A percentile compares a stretch with the other conserved stretches of the same genome.
Conservation (phyloP, 2,888 invertebrate genomes). For the Drosophila neotestacea region DNA sequence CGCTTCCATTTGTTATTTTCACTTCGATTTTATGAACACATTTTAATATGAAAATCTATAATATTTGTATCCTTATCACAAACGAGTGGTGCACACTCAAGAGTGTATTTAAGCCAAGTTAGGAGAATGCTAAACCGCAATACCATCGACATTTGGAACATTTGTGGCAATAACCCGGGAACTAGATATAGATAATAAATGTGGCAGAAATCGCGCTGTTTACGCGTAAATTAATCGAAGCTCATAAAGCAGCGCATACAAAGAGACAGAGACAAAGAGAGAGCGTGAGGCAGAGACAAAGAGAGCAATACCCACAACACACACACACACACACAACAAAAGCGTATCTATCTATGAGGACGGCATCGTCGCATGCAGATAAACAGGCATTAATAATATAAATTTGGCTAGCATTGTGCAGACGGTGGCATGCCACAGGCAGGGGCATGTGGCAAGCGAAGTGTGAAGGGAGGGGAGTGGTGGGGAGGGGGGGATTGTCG, state of each 20-base stretch:
- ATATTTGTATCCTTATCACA: background rate
- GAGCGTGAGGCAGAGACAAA: slow-evolving; percentile 1
- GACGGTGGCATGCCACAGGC: slow-evolving; percentile 18
- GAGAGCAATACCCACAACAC: slow-evolving; percentile 10
- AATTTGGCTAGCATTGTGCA: slow-evolving; percentile 59
- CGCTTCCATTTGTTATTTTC: too few relatives aligned
- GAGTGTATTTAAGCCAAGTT: background rate
- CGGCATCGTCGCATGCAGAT: slow-evolving; percentile 69
- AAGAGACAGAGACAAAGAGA: slow-evolving; percentile 45
- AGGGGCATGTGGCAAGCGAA: background rate
- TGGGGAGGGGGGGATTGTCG: background rate
- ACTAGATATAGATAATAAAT: slow-evolving; percentile 20
- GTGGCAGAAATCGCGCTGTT: slow-evolving; percentile 44
- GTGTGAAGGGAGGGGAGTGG: background rate
- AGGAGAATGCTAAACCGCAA: background rate
- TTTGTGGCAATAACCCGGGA: slow-evolving; percentile 1
- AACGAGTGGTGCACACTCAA: background rate
- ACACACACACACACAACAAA: background rate
- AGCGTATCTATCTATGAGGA: slow-evolving; percentile 29
- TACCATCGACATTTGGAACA: background rate
- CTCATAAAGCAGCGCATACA: slow-evolving; percentile 71
- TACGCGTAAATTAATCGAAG: slow-evolving; percentile 75
- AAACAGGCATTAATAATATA: slow-evolving; percentile 74
- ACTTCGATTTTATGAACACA: too few relatives aligned
- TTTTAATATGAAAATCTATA: background rate